A percentile compares a stretch with the other conserved stretches of the same genome.
These are phyloP conservation scores for Tragelaphus imberbis DNA, from an alignment of 2,113 vertebrate species.

Conservation along the genomic window DNA sequence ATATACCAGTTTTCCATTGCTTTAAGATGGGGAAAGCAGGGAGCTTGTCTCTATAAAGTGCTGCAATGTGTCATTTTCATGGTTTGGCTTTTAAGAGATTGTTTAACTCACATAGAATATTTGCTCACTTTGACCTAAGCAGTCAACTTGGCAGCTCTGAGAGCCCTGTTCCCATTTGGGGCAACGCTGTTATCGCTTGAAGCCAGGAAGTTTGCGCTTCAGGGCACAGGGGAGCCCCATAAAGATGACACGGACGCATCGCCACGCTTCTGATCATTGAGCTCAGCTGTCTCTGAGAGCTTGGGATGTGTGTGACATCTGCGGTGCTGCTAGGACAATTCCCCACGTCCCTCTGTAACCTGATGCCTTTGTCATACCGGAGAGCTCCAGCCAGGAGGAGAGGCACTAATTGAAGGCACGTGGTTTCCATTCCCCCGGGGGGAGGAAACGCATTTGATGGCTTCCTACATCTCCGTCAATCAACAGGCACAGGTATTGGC, in stretches of 20 bases:
- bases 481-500: not conserved
- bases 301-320: conserved; percentile 76
- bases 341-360: conserved; percentile 65
- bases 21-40: not conserved
- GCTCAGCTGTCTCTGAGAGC: conserved; percentile 75
- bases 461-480: conserved; percentile 66
- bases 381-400: conserved; percentile 56
- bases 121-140: conserved; percentile 14
- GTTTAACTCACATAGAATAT: not conserved
- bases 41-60: not conserved
- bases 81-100: not conserved
- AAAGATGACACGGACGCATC: conserved; percentile 62
- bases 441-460: conserved; percentile 55
- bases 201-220: conserved; percentile 51
- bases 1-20: not conserved
- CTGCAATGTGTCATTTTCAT: not conserved
- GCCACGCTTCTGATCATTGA: conserved; percentile 58
- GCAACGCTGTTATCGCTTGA: not conserved
- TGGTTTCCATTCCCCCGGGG: conserved; percentile 60
- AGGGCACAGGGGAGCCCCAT: conserved; percentile 53
- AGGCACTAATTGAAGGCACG: conserved; percentile 70
- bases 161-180: not conserved
- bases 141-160: not conserved
- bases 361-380: conserved; percentile 49
- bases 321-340: conserved; percentile 65